Evolutionary conservation across 2,888 invertebrate genomes (phyloP).

Genomic region (Eristalis intricaria): DNA sequence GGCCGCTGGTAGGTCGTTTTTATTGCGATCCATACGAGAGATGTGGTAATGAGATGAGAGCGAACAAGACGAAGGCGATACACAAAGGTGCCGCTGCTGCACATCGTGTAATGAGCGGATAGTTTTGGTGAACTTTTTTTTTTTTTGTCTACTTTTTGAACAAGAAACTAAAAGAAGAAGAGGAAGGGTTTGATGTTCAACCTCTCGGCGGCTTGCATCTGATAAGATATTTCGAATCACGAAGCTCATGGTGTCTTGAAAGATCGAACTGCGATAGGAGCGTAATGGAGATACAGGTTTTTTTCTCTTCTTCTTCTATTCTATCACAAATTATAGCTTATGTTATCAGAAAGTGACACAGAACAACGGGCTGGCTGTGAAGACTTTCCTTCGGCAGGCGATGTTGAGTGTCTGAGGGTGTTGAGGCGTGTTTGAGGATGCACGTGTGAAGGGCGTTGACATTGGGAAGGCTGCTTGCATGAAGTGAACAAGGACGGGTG

Average conservation of each 20-base stretch:
- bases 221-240: background rate
- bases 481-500: no score
- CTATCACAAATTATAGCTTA: background rate
- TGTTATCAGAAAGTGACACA: background rate
- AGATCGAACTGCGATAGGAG: background rate
- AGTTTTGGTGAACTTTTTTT: conserved; percentile 25
- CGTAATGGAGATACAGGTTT: background rate
- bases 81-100: conserved; percentile 39
- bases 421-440: background rate
- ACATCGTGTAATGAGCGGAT: conserved; percentile 37
- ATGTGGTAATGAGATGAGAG: conserved; percentile 34
- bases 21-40: conserved; percentile 26
- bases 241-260: conserved; percentile 14
- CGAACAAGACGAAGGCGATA: background rate
- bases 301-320: background rate
- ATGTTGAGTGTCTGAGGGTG: background rate
- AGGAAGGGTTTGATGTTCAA: background rate
- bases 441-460: background rate
- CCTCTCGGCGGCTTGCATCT: background rate
- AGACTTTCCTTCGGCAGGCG: background rate
- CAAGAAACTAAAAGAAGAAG: background rate
- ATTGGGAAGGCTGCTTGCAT: background rate
- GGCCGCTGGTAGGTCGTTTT: conserved; percentile 5
- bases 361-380: background rate
- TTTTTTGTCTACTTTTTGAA: background rate